Percentiles rank a stretch among this genome's conserved stretches.
Evolutionary conservation across 2,113 vertebrate species (phyloP).

Genomic region (Globicephala melas): DNA sequence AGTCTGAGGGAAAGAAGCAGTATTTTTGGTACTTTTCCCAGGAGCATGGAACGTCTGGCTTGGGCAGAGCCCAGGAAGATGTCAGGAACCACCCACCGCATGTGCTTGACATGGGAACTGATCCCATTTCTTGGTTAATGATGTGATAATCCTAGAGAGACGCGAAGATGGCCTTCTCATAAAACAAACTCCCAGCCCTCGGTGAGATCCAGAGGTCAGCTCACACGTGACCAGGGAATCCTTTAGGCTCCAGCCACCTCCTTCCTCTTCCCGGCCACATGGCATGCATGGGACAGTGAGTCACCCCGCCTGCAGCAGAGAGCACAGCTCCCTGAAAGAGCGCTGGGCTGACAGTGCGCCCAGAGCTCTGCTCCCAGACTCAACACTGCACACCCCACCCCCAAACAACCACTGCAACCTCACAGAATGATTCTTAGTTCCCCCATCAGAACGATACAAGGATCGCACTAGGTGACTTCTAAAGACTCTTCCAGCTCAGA

Average conservation of each 20-base stretch:
- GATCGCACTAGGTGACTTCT: neutral
- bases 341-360: fast-evolving
- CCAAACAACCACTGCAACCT: neutral
- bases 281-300: neutral
- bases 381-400: too few relatives aligned
- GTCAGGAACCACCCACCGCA: neutral
- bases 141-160: conserved; percentile 2
- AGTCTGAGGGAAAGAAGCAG: neutral
- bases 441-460: neutral
- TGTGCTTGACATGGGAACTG: neutral
- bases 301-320: neutral
- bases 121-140: neutral
- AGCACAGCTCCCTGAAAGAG: fast-evolving
- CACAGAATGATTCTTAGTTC: neutral
- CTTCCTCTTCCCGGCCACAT: neutral
- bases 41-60: neutral
- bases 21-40: neutral
- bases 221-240: neutral
- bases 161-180: neutral
- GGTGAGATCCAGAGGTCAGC: neutral
- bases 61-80: neutral
- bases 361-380: neutral
- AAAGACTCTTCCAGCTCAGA: neutral
- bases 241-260: neutral
- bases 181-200: neutral